phyloP scores from a whole-genome alignment of 2,113 vertebrate genomes.

The Hemibagrus wyckioides region DNA sequence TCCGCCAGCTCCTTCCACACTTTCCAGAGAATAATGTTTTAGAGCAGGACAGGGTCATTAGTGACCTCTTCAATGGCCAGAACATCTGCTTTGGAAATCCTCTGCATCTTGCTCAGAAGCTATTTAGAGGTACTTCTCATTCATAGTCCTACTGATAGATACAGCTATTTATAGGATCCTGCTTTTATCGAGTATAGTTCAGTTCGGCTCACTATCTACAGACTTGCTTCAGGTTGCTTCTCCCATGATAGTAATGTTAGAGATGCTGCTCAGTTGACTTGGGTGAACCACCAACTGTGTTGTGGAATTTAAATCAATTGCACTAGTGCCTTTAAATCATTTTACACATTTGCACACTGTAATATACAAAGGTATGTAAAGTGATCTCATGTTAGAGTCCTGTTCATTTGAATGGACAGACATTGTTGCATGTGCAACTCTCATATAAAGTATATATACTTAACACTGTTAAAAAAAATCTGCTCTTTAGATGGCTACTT shows the following conservation, averaged over 20 bases:
- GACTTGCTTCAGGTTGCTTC: no score
- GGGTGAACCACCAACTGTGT: background rate
- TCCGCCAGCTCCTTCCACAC: constrained; percentile 87
- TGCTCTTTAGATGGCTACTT: constrained; percentile 86
- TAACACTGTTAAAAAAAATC: background rate
- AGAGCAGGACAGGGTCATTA: constrained; percentile 81
- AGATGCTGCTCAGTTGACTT: background rate
- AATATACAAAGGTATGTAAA: background rate
- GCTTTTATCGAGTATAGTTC: background rate
- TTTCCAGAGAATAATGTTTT: constrained; percentile 80
- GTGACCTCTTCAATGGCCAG: constrained; percentile 81
- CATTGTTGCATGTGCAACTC: background rate
- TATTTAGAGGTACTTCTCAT: constrained; percentile 82
- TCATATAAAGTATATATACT: background rate
- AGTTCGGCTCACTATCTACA: background rate
- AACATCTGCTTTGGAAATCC: constrained; percentile 94
- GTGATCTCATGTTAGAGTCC: background rate
- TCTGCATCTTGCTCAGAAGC: constrained; percentile 89
- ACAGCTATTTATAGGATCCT: background rate
- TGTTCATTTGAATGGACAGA: background rate
- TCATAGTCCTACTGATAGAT: background rate
- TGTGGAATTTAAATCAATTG: background rate
- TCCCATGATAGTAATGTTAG: background rate
- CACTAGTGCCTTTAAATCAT: background rate
- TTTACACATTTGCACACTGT: background rate